Base-by-base conservation (phyloP, 2,888 invertebrate species). In the Abrostola tripartita region DNA sequence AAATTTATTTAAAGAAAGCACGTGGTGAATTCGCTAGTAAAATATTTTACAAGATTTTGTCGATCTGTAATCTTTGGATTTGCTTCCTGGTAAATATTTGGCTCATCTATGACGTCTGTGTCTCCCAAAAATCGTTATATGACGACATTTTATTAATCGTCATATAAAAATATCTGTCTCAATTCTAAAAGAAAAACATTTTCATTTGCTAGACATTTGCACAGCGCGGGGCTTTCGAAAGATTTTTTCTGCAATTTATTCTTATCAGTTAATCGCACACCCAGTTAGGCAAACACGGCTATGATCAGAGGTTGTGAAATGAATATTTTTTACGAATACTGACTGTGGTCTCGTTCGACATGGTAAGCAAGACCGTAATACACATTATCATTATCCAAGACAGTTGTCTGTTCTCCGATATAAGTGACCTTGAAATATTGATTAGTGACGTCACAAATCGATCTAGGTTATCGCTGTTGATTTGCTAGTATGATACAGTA, bases 21-120 rank as follows among this genome's bases (percentile, higher is more conserved):
- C 68, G 68, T 71, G 67, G 63, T 50, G 44, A 47, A 56, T 59
- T 60, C 65, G 54, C 62, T 55, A 54, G 63, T 14, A 14, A 44
- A 44, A 14, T 47, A 47, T 47, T 59, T 68, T 12, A 47, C 47
- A 58, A 65, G 44, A 65, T 62, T 58, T 59, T 44, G 49, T 55
- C 73, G 63, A 56, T 73, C 55, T 57, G 51, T 52, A 59, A 68
- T 52, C 54, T 70, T 63, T 58, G 51, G 11, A 11, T 62, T 63
- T 49, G 62, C 68, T 79, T 77, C 73, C 76, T 73, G 55, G 66
- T 78, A 61, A 71, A 79, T 65, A 67, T 74, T 72, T 68, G 52
- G 69, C 56, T 62, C 65, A 58, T 60, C 61, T 64, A 42, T 73
- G 74, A 74, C 70, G 70, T 75, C 54, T 54, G 42, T 65, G 72